Percentiles rank a stretch among this genome's conserved stretches.
Evolutionary conservation across 2,113 vertebrate genomes (phyloP).

Genomic region (Salvator merianae): DNA sequence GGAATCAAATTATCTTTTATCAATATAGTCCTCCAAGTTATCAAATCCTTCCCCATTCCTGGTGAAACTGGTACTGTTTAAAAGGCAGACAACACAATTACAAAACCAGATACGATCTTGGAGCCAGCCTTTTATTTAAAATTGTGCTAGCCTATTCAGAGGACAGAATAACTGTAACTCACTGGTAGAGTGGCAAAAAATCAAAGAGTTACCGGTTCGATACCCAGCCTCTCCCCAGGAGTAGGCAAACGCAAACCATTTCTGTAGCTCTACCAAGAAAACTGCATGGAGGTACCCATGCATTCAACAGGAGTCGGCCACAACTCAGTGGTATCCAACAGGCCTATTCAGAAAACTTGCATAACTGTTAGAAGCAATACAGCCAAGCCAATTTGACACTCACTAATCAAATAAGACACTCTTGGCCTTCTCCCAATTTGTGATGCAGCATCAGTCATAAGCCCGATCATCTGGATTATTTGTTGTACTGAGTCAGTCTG

Average conservation of each 20-base stretch:
- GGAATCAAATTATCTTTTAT: neutral
- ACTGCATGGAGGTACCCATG: too few relatives aligned
- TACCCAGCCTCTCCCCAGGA: too few relatives aligned
- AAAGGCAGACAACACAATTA: neutral
- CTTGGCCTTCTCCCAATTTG: neutral
- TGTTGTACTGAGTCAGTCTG: neutral
- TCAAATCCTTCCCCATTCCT: neutral
- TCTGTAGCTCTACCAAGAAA: too few relatives aligned
- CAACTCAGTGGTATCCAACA: too few relatives aligned
- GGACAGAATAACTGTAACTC: too few relatives aligned
- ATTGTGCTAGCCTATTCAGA: neutral
- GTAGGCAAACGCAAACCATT: too few relatives aligned
- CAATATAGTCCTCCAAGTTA: too few relatives aligned
- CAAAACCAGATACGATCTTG: neutral
- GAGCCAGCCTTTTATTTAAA: neutral
- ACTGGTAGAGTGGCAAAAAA: too few relatives aligned
- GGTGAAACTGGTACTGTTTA: neutral
- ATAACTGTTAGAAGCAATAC: neutral
- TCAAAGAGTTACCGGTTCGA: too few relatives aligned
- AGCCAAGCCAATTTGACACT: neutral
- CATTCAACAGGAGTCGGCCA: too few relatives aligned
- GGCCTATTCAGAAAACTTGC: neutral
- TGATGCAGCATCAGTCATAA: neutral
- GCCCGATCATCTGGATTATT: neutral
- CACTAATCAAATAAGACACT: neutral